Evolutionary conservation across 2,888 invertebrate genomes (phyloP).

Genomic region (Pyrrhia umbra): DNA sequence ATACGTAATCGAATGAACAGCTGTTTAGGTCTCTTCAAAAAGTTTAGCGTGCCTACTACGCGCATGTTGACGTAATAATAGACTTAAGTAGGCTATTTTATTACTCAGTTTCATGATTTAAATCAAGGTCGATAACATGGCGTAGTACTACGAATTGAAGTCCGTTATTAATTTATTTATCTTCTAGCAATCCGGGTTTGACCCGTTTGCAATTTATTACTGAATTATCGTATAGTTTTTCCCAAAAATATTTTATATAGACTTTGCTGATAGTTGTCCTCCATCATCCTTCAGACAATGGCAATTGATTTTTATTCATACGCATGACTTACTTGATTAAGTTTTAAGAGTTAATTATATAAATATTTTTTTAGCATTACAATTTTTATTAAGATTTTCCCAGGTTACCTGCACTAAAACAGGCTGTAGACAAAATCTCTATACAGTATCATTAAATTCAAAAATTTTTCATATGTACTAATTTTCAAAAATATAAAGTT

Average conservation of each 20-base stretch:
- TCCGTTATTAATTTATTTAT: neutral
- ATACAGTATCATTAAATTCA: too few species aligned
- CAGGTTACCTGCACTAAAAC: too few species aligned
- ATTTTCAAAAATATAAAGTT: slow-evolving; percentile 13
- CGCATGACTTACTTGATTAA: too few species aligned
- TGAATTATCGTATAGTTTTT: neutral
- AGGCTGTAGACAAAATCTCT: too few species aligned
- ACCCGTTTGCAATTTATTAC: neutral
- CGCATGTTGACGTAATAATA: slow-evolving; percentile 26
- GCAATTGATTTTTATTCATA: too few species aligned
- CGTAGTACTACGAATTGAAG: slow-evolving; percentile 32
- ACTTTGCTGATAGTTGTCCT: too few species aligned
- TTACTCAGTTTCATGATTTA: slow-evolving; percentile 28
- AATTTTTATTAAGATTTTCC: too few species aligned
- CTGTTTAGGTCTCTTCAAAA: slow-evolving; percentile 8
- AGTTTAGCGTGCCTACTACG: slow-evolving; percentile 12
- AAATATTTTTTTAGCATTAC: too few species aligned
- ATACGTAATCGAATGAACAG: slow-evolving; percentile 9
- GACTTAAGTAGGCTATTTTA: slow-evolving; percentile 14
- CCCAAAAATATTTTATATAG: too few species aligned
- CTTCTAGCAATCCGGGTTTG: neutral
- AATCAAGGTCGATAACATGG: slow-evolving; percentile 20
- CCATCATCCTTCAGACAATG: too few species aligned
- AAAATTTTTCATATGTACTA: too few species aligned
- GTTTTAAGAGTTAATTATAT: too few species aligned